Base-by-base conservation (phyloP, 2,888 invertebrate genomes). In the Lottia scabra region DNA sequence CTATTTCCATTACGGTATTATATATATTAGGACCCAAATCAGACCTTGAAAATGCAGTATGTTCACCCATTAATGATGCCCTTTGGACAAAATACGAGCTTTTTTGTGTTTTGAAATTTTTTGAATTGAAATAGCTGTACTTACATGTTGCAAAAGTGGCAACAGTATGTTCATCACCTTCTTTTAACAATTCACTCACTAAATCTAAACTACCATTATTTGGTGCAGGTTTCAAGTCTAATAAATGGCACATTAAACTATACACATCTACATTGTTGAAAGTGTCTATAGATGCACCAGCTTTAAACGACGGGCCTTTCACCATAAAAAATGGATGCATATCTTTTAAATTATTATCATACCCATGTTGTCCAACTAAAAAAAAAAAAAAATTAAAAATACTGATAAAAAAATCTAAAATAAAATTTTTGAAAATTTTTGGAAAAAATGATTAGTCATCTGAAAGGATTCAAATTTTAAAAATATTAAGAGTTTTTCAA, bases 271-370 rank as follows among this genome's bases (percentile, higher is more conserved):
- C 85, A 75, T 78, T 88, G 67, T 87, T 73, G 68, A 89, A 87
- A 10, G 78, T 80, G 6, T 83, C 77, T 5, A 83, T 79, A 2
- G 70, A 78, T 56, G 75, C 78, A 16, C 82, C 81, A 27, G 74
- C 69, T 76, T 85, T 87, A 76, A 89, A 88, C 4, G 83, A 83
- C 44, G 89, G 89, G 4, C 94, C 94, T 77, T 91, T 90, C 0
- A 93, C 94, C 83, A 94, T 92, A 85, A 94, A 94, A 81, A 93
- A 92, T 6, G 94, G 93, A 80, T 92, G 92, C 94, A 94, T 94
- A 66, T 90, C 89, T 63, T 84, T 75, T 1, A 91, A 87, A 65
- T 87, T 88, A 83, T 93, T 89, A 81, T 87, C 84, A 78, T 87
- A 90, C 10, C 90, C 90, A 84, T 90, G 90, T 64, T 86, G 79